A percentile compares a stretch with the other conserved stretches of the same genome.
Conservation (phyloP, 2,797 vertebrate species). For the Cyprinella venusta region DNA sequence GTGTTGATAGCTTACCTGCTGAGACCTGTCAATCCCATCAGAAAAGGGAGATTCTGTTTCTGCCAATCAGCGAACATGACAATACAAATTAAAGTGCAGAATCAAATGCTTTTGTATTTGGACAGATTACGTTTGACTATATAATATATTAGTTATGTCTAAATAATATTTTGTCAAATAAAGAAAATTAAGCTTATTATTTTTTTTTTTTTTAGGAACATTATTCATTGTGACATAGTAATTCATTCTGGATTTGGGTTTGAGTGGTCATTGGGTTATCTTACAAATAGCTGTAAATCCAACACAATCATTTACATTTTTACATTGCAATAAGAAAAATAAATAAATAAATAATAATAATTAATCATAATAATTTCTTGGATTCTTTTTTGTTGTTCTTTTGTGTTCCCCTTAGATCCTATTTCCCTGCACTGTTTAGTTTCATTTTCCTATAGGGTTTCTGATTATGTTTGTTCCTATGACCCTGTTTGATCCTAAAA, state of each 20-base stretch:
- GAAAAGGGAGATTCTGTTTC: conserved; percentile 45
- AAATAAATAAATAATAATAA: no score
- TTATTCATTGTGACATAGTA: not conserved
- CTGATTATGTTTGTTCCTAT: no score
- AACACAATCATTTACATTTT: not conserved
- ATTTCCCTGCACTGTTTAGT: no score
- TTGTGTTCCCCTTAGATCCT: no score
- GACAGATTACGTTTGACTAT: not conserved
- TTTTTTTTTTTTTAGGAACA: not conserved
- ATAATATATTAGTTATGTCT: not conserved
- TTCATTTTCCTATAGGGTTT: no score
- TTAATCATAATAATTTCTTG: no score
- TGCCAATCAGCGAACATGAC: conserved; percentile 39
- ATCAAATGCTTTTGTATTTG: not conserved
- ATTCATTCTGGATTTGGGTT: not conserved
- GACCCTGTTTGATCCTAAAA: not conserved
- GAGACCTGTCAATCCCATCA: conserved; percentile 43
- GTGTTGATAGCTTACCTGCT: conserved; percentile 30
- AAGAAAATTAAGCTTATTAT: not conserved
- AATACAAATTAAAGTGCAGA: not conserved
- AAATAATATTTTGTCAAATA: not conserved
- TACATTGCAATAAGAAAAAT: no score
- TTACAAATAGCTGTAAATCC: not conserved
- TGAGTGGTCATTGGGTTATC: not conserved
- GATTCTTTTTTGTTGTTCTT: not conserved